These are phyloP conservation scores for Amphipoea lucens DNA, from an alignment of 2,888 invertebrate species.

Conservation along the genomic window DNA sequence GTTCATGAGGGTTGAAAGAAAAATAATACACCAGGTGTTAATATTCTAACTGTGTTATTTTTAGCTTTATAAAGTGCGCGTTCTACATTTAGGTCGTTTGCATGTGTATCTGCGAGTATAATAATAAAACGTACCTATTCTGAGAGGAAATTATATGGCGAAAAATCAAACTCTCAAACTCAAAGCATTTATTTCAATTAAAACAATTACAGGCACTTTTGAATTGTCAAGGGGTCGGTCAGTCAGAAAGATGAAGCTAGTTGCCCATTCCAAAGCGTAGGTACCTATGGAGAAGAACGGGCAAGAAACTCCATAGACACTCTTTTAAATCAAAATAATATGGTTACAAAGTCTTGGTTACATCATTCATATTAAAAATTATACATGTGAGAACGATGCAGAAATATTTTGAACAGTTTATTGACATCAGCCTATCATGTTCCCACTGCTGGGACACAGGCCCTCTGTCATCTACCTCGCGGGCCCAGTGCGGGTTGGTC, in stretches of 20 bases:
- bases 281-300: no score
- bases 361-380: no score
- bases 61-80: background rate
- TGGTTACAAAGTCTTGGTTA: no score
- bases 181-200: no score
- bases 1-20: constrained; percentile 43
- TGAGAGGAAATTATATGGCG: background rate
- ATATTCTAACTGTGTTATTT: constrained; percentile 41
- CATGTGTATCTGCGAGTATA: background rate
- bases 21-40: constrained; percentile 32
- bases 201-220: no score
- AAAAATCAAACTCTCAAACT: background rate
- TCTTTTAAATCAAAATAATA: no score
- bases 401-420: no score
- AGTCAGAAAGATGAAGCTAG: no score
- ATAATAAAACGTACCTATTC: background rate
- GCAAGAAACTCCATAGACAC: no score
- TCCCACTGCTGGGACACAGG: background rate
- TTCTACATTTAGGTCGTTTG: background rate
- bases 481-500: background rate
- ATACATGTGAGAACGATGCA: no score
- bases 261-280: no score
- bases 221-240: no score
- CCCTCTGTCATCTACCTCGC: background rate
- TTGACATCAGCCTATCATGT: background rate